These are phyloP conservation scores for Gadopsis bispinosus DNA, from an alignment of 2,797 vertebrate genomes.

Conservation along the genomic window DNA sequence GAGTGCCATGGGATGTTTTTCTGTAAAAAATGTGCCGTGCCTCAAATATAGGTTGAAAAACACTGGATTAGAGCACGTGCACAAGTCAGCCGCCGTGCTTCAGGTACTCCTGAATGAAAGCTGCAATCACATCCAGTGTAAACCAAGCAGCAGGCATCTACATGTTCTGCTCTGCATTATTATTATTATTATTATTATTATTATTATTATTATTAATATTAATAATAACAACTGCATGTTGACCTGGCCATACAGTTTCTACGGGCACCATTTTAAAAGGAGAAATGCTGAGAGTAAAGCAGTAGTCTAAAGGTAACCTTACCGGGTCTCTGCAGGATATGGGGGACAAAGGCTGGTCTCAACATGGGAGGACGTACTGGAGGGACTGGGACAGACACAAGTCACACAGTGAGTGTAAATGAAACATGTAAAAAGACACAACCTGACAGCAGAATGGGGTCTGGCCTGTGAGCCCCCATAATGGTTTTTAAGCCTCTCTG, in stretches of 20 bases:
- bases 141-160: too few species aligned
- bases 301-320: constrained; percentile 20
- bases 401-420: not conserved
- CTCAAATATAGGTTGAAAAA: too few species aligned
- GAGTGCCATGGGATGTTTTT: too few species aligned
- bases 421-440: not conserved
- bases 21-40: too few species aligned
- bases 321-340: constrained; percentile 93
- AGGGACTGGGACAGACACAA: constrained; percentile 74
- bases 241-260: not conserved
- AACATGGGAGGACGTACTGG: constrained; percentile 86
- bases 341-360: constrained; percentile 92
- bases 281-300: not conserved
- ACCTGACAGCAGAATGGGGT: not conserved
- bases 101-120: too few species aligned
- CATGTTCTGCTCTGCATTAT: too few species aligned
- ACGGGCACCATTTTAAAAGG: not conserved
- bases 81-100: too few species aligned
- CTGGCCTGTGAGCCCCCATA: not conserved
- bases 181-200: too few species aligned
- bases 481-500: too few species aligned
- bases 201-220: too few species aligned
- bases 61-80: too few species aligned
- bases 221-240: not conserved
- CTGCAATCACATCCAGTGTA: too few species aligned